Conservation (phyloP, 2,888 invertebrate genomes). For the Erebia palarica region DNA sequence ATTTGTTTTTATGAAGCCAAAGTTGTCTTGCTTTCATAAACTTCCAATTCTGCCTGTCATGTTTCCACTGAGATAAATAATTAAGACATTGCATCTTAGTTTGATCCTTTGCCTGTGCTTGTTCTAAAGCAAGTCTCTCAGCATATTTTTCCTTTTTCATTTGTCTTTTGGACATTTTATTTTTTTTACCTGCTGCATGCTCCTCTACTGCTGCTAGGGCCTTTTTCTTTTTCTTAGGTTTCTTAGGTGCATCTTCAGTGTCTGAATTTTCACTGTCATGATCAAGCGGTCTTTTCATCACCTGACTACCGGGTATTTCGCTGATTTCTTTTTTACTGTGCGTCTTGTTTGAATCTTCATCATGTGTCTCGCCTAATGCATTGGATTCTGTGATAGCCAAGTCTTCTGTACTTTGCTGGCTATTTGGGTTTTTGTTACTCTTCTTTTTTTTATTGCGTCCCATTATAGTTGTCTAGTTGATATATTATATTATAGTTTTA, state of each 20-base stretch:
- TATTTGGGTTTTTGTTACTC: constrained; percentile 24
- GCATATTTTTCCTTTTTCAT: constrained; percentile 85
- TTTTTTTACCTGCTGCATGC: constrained; percentile 60
- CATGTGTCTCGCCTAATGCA: neutral
- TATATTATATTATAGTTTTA: no score
- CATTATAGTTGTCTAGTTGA: constrained; percentile 22
- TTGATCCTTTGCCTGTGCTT: constrained; percentile 76
- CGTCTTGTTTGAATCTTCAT: neutral
- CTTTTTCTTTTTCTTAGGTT: constrained; percentile 63
- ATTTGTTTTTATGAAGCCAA: constrained; percentile 88
- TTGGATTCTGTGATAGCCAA: neutral
- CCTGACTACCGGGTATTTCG: constrained; percentile 27
- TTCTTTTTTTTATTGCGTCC: constrained; percentile 41
- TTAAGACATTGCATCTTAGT: constrained; percentile 84
- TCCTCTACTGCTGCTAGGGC: constrained; percentile 51
- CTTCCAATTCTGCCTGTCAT: constrained; percentile 87
- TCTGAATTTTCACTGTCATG: constrained; percentile 50
- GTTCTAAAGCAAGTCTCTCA: constrained; percentile 79
- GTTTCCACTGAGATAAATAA: constrained; percentile 89
- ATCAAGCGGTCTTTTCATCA: constrained; percentile 41
- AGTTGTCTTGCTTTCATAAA: constrained; percentile 90
- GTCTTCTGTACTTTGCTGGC: constrained; percentile 4
- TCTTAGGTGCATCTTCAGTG: constrained; percentile 50
- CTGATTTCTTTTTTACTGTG: constrained; percentile 38
- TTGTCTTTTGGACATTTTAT: constrained; percentile 84